Percentiles rank a stretch among this genome's conserved stretches.
Evolutionary conservation across 2,888 invertebrate genomes (phyloP).

Genomic region (Drosophila recens): DNA sequence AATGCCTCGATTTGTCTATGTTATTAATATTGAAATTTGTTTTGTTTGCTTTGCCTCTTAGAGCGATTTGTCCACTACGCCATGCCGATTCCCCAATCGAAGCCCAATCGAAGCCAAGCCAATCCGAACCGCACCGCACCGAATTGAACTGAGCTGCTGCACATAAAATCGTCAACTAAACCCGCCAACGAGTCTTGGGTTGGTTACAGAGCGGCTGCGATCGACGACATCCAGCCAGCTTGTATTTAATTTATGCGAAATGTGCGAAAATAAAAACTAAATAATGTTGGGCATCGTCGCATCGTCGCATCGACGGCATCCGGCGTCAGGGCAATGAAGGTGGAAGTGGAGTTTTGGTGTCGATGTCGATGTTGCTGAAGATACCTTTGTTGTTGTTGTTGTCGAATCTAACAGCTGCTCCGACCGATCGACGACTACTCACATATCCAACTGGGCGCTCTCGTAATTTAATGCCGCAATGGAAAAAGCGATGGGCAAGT

Average conservation of each 20-base stretch:
- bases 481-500: constrained; percentile 51
- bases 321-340: constrained; percentile 24
- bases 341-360: constrained; percentile 14
- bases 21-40: constrained; percentile 49
- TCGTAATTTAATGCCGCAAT: constrained; percentile 70
- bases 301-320: constrained; percentile 45
- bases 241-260: constrained; percentile 74
- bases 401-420: constrained; percentile 60
- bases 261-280: constrained; percentile 77
- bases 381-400: constrained; percentile 25
- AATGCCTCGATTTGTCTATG: constrained; percentile 41
- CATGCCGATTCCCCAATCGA: constrained; percentile 51
- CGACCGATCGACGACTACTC: constrained; percentile 34
- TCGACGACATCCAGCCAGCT: constrained; percentile 25
- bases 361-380: not conserved
- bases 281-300: constrained; percentile 60
- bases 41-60: constrained; percentile 35
- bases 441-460: constrained; percentile 44
- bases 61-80: constrained; percentile 39
- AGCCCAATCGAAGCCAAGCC: constrained; percentile 17
- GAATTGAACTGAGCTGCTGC: constrained; percentile 56
- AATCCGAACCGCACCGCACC: constrained; percentile 33
- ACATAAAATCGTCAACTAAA: constrained; percentile 65
- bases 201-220: constrained; percentile 26
- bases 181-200: constrained; percentile 28